Percentiles rank a stretch among this genome's conserved stretches.
Conservation (phyloP, 1,140 invertebrate species). For the Lasioglossum albipes region DNA sequence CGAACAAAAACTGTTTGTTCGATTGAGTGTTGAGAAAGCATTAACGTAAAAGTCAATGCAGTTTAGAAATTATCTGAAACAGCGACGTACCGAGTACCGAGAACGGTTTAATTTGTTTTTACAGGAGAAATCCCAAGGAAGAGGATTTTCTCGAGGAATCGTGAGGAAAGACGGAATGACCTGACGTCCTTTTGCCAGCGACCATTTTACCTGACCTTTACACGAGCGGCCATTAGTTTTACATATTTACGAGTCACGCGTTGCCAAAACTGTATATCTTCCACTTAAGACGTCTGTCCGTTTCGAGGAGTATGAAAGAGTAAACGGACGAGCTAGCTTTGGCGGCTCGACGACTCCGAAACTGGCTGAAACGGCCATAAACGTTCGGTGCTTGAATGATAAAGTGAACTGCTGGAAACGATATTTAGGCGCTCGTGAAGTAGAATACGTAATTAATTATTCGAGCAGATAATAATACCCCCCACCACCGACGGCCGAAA, state of each 20-base stretch:
- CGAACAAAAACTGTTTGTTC: too few species aligned
- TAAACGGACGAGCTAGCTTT: too few species aligned
- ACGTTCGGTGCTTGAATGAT: background rate
- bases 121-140: too few species aligned
- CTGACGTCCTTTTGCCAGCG: background rate
- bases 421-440: background rate
- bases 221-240: background rate
- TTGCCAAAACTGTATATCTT: background rate
- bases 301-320: background rate
- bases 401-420: background rate
- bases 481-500: background rate
- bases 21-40: too few species aligned
- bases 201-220: constrained; percentile 1
- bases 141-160: too few species aligned
- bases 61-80: too few species aligned
- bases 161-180: background rate
- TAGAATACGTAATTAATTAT: constrained; percentile 11
- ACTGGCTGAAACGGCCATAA: background rate
- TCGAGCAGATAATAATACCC: background rate
- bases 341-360: too few species aligned
- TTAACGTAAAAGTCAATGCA: too few species aligned
- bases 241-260: background rate
- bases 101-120: too few species aligned
- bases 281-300: background rate
- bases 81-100: too few species aligned